Evolutionary conservation across 1,140 invertebrate genomes (phyloP).

Genomic region (Steinernema khuongi): DNA sequence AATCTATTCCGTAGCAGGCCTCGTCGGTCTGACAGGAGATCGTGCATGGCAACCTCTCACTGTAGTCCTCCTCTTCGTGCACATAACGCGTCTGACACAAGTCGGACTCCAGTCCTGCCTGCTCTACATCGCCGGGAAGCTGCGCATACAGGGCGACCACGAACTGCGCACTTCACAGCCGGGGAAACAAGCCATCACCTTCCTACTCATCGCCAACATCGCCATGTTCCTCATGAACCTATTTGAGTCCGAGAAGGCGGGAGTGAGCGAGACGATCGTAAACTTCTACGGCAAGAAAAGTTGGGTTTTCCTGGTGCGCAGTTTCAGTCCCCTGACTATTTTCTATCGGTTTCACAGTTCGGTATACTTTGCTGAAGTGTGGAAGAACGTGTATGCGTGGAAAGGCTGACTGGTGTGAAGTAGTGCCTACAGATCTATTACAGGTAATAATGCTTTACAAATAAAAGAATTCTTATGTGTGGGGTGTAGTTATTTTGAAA

Average conservation of each 20-base stretch:
- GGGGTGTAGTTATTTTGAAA: too few relatives aligned
- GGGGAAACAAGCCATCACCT: constrained; percentile 49
- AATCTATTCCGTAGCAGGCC: constrained; percentile 54
- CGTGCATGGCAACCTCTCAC: constrained; percentile 45
- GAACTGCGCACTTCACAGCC: constrained; percentile 45
- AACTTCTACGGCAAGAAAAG: constrained; percentile 56
- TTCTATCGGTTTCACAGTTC: constrained; percentile 57
- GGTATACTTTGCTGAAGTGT: constrained; percentile 56
- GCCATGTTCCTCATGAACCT: constrained; percentile 59
- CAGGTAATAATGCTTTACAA: constrained; percentile 11
- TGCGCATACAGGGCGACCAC: constrained; percentile 43
- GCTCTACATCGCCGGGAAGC: constrained; percentile 53
- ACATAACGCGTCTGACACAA: constrained; percentile 52
- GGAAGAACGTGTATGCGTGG: constrained; percentile 56
- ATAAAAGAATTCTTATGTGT: background rate
- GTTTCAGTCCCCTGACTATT: constrained; percentile 54
- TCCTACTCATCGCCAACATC: constrained; percentile 51
- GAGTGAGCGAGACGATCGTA: constrained; percentile 48
- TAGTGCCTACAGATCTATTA: constrained; percentile 6
- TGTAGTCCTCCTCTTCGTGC: constrained; percentile 46
- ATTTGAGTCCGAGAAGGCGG: constrained; percentile 54
- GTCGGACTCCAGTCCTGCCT: constrained; percentile 53
- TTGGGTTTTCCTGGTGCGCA: constrained; percentile 55
- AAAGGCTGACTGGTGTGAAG: constrained; percentile 36
- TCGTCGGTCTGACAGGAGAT: constrained; percentile 52